Evolutionary conservation across 2,797 vertebrate genomes (phyloP).

Genomic region (Microctenopoma steveboyesi): DNA sequence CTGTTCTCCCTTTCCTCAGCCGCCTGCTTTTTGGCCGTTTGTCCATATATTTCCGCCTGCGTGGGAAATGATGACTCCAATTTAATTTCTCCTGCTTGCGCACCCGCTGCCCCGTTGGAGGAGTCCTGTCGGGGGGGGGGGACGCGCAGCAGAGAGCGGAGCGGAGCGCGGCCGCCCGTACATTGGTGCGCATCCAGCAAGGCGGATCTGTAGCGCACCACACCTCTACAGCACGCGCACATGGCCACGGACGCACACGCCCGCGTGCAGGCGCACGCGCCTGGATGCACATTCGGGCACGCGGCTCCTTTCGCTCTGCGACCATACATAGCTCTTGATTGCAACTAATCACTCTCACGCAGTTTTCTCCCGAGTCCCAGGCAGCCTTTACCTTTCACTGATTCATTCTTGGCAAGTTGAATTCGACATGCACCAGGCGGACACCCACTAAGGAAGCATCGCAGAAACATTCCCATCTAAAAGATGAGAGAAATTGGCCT

Average conservation of each 20-base stretch:
- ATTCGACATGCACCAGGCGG: constrained; percentile 52
- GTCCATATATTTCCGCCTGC: constrained; percentile 21
- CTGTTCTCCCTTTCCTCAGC: not conserved
- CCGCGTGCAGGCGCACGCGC: constrained; percentile 7
- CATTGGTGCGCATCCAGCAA: constrained; percentile 29
- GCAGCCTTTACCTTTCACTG: not conserved
- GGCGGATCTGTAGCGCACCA: constrained; percentile 33
- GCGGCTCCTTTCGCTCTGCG: constrained; percentile 11
- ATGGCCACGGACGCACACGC: constrained; percentile 23
- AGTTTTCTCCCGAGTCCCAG: constrained; percentile 9
- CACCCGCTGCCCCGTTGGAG: constrained; percentile 19
- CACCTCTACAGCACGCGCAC: constrained; percentile 42
- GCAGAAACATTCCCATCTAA: constrained; percentile 71
- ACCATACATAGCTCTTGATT: constrained; percentile 11
- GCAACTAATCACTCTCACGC: constrained; percentile 5
- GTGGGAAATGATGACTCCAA: constrained; percentile 35
- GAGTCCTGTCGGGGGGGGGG: constrained; percentile 7
- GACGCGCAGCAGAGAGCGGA: constrained; percentile 18
- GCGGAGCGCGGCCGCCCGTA: constrained; percentile 19
- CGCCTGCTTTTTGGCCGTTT: constrained; percentile 1
- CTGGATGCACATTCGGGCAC: constrained; percentile 11
- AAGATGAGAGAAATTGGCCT: constrained; percentile 82
- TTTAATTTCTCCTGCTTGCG: not conserved
- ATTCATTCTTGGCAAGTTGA: constrained; percentile 29
- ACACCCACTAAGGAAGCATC: constrained; percentile 52